These are phyloP conservation scores for Percina caprodes DNA, from an alignment of 2,113 vertebrate species.

Conservation along the genomic window DNA sequence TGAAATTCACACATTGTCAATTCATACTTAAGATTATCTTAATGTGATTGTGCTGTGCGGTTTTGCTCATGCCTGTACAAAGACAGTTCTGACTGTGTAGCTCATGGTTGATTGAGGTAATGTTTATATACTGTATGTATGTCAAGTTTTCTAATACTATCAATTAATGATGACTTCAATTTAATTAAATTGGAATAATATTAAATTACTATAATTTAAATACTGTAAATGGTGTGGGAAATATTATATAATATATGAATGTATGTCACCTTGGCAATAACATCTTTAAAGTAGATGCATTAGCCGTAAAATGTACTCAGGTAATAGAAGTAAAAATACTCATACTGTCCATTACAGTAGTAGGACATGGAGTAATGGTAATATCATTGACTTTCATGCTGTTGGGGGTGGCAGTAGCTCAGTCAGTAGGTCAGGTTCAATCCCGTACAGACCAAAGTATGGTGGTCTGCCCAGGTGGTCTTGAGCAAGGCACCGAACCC, in stretches of 20 bases:
- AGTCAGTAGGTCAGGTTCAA: no score
- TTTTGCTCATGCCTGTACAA: neutral
- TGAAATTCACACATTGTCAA: neutral
- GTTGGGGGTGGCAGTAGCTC: no score
- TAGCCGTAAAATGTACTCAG: neutral
- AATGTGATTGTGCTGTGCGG: neutral
- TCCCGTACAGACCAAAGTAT: no score
- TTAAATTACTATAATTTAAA: neutral
- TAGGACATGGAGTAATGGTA: no score
- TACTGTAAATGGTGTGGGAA: neutral
- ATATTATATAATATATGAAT: neutral
- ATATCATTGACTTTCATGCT: no score
- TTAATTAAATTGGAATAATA: neutral
- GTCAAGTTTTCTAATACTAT: neutral
- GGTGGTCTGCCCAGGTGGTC: no score
- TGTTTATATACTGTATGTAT: neutral
- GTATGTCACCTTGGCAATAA: neutral
- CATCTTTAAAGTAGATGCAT: neutral
- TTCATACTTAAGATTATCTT: constrained; percentile 20
- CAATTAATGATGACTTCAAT: neutral
- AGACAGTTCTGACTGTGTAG: neutral
- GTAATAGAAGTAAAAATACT: neutral
- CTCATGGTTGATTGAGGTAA: neutral
- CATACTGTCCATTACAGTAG: neutral
- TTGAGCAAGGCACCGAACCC: no score